phyloP scores from a whole-genome alignment of 2,113 vertebrate species.

The Phainopepla nitens region DNA sequence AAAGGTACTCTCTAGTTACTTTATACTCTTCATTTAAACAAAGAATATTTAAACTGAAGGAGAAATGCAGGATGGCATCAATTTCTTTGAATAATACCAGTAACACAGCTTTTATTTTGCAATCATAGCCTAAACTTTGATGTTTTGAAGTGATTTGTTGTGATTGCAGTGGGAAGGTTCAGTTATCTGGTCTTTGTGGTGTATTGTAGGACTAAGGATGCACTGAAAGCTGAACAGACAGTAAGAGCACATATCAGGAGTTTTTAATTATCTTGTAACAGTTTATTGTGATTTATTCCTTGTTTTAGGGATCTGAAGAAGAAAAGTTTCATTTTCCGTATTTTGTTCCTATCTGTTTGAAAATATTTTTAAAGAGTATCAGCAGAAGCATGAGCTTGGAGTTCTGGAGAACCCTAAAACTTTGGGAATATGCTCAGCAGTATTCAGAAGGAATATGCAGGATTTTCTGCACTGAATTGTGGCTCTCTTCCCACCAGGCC shows the following conservation, averaged over 20 bases:
- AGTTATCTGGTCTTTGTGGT: neutral
- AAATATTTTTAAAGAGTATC: too few relatives aligned
- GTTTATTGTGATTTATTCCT: neutral
- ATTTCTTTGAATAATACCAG: neutral
- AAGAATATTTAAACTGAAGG: neutral
- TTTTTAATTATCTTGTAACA: neutral
- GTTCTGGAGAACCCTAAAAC: neutral
- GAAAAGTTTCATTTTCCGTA: neutral
- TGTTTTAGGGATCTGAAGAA: neutral
- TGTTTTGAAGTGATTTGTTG: neutral
- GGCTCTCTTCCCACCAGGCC: neutral
- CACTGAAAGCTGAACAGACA: neutral
- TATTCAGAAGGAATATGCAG: neutral
- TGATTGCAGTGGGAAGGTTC: neutral
- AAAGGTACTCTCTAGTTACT: slow-evolving; percentile 76
- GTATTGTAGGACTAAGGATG: neutral
- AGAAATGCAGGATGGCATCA: neutral
- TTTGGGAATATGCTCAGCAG: neutral
- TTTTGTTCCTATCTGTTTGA: neutral
- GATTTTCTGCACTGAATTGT: neutral
- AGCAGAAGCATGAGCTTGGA: neutral
- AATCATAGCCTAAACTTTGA: neutral
- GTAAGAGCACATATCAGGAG: neutral
- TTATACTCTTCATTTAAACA: neutral
- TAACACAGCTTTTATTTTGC: neutral